Base-by-base conservation (phyloP, 2,888 invertebrate genomes). In the Lepidocyrtinus sp. region DNA sequence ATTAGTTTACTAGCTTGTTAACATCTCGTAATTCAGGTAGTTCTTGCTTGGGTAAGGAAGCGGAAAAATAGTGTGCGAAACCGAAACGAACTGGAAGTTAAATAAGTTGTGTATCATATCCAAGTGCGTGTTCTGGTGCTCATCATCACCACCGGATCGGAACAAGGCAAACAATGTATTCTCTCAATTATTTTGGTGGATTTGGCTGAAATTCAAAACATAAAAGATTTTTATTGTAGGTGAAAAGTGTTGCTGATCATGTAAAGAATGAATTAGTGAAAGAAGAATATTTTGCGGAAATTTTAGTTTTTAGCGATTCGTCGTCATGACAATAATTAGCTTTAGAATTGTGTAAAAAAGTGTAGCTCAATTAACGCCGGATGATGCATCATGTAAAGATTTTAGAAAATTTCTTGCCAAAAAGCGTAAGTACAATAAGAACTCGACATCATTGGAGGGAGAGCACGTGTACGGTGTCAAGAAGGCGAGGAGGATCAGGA, bases 41-140 rank as follows among this genome's bases (percentile, higher is more conserved):
- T 50, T 7, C 26, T 46, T 75, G 75, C 69, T 68, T 75, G 75
- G 63, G 46, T 69, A 75, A 69, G 69, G 45, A 63, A 75, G 75
- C 69, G 75, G 22, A 45, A 75, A 75, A 68, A 62, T 68, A 62
- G 36, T 63, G 19, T 50, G 69, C 50, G 62, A 75, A 61, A 68
- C 36, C 62, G 75, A 75, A 61, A 45, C 26, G 26, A 25, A 64
- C 64, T 26, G 26, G 21, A 63, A 72, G 15, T 72, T 62, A 36
- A 12, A 12, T 7, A 36, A 36, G 36, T 36, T 5, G 36, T 36
- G 36, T 36, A 50, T 50, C 50, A 50, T 2, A 50, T 12, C 50
- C 2, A 12, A 50, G 5, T 7, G 12, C 15, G 17, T 50, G n/a
- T n/a, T n/a, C n/a, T n/a, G n/a, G n/a, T n/a, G n/a, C 15, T 50